Base-by-base conservation (phyloP, 2,113 vertebrate species). In the Bucco capensis region DNA sequence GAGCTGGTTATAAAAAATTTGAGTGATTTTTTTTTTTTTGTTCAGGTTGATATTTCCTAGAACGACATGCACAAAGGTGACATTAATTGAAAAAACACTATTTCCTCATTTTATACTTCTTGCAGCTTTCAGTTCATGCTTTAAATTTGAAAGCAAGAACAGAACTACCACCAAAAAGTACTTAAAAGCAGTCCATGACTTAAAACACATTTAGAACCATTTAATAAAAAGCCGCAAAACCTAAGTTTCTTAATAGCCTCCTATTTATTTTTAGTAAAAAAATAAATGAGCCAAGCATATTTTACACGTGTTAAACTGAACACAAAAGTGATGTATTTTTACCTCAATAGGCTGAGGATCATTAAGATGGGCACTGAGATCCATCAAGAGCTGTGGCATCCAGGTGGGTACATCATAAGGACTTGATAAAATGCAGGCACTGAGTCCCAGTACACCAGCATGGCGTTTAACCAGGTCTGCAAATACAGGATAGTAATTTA, bases 361-460 rank as follows among this genome's bases (percentile, higher is more conserved):
- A 72, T 99, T 99, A 49, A 99, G 97, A 89, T 99, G 99, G 78
- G 98, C 98, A 83, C 99, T 99, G 86, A 99, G 98, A 95, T 99
- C 98, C 98, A 99, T 99, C 65, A 99, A 94, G 40, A 99, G 98
- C 94, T 99, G 99, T 38, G 99, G 99, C 99, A 99, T 99, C 99
- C 99, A 99, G 66, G 98, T 99, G 74, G 99, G 99, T 19, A 99
- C 99, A 25, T 99, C 98, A 0, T 99, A 99, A 0, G 99, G 99
- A 71, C 99, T 99, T 51, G 99, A 99, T 46, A 99, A 98, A 90
- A 99, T 98, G 76, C 99, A 99, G 0, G 99, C 99, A 10, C 99
- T 99, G 38, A 99, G 97, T 69, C 99, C 99, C 2, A 99, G 98
- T n/a, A 99, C 99, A 5, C 99, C 99, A 4, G 99, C 99, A 11